Conservation (phyloP, 2,113 vertebrate species). For the Anoplopoma fimbria region DNA sequence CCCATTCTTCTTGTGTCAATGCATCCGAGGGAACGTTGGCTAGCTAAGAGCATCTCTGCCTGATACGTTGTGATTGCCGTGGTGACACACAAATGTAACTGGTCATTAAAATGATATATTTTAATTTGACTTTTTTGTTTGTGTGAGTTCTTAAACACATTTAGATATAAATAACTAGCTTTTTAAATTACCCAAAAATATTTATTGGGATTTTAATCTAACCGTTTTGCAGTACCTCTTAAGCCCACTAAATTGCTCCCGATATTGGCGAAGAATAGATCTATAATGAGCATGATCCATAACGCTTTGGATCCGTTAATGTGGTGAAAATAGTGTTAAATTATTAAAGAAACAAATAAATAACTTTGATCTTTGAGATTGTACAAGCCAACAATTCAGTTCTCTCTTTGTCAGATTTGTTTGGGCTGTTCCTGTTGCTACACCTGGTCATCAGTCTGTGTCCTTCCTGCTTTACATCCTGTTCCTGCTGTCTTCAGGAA, state of each 20-base stretch:
- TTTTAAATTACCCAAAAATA: not conserved
- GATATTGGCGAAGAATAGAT: not conserved
- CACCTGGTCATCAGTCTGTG: slow-evolving; percentile 36
- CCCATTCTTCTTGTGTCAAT: no score
- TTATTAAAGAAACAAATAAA: no score
- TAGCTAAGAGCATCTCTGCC: no score
- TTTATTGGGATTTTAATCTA: not conserved
- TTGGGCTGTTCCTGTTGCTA: slow-evolving; percentile 26
- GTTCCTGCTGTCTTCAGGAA: slow-evolving; percentile 23
- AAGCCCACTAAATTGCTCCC: not conserved
- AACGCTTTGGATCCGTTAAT: not conserved
- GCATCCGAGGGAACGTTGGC: no score
- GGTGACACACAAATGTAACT: not conserved
- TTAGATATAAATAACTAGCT: not conserved
- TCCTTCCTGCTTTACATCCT: slow-evolving; percentile 62
- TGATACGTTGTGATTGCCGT: no score
- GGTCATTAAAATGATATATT: not conserved
- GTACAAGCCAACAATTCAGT: not conserved
- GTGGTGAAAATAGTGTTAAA: not conserved
- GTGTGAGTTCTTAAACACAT: not conserved
- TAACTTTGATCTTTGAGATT: not conserved
- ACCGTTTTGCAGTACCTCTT: not conserved
- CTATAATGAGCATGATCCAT: not conserved
- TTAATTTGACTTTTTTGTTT: not conserved
- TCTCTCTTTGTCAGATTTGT: slow-evolving; percentile 23